Evolutionary conservation across 2,888 invertebrate genomes (phyloP), one percentile per base, ranked within the genome.

Genomic region (Steinernema scapterisci): DNA sequence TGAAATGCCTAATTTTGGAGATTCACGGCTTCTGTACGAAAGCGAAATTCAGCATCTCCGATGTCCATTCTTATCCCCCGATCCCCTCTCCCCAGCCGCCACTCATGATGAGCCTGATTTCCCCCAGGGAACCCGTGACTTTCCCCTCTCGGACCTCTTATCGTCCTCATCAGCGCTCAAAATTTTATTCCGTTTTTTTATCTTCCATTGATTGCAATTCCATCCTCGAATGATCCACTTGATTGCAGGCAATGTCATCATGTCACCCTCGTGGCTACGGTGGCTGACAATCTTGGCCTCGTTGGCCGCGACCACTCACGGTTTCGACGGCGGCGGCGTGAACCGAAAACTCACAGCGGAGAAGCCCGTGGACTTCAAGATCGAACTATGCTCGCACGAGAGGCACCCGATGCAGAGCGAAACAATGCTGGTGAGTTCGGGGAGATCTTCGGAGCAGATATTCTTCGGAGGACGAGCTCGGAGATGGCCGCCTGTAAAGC

Each of bases 121-220:
- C 70, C 45, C 38, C 45, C 11, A 13, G 70, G 70, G 45, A 70
- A 6, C 16, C n/a, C 82, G 83, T 70, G 82, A 81, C 63, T 77
- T 9, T 38, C 81, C 72, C 82, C 83, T 72, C 76, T 80, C 38
- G 63, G 74, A 9, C 79, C 80, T 23, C 78, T 84, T 21, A 82
- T 84, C 72, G 77, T 75, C 63, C 9, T 38, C 38, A 38, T 38
- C 38, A 38, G 9, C n/a, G 38, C 38, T 38, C 38, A 38, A 38
- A n/a, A 38, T 38, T 38, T 38, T 38, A 38, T 38, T 38, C 38
- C 5, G 9, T 38, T 38, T 38, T 38, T 38, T 38, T 38, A 38
- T 38, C 38, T 38, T 63, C 31, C 31, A 23, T 54, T 21, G 54
- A 54, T 54, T 23, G n/a, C n/a, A n/a, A n/a, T n/a, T n/a, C n/a